Conservation (phyloP, 2,113 vertebrate species). For the Chloropsis cyanopogon region DNA sequence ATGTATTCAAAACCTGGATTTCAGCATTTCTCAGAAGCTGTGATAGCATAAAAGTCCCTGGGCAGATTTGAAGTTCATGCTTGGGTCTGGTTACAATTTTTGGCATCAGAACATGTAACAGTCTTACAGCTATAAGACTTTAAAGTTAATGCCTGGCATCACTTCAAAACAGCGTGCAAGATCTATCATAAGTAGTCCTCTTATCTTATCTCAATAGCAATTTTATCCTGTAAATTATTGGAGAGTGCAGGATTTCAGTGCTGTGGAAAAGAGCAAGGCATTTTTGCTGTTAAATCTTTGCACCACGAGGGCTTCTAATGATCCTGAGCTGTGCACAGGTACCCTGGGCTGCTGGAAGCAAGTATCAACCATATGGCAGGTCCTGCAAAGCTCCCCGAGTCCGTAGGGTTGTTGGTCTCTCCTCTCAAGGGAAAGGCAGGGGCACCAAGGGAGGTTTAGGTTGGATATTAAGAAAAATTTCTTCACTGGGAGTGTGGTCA, state of each 20-base stretch:
- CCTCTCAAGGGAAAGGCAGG: not conserved
- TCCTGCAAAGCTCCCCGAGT: not conserved
- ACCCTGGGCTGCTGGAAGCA: not conserved
- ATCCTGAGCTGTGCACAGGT: not conserved
- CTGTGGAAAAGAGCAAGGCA: constrained; percentile 7
- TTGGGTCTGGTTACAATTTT: constrained; percentile 60
- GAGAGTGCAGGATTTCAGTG: constrained; percentile 7
- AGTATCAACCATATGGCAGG: rapidly evolving
- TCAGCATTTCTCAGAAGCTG: constrained; percentile 16
- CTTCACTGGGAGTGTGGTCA: not conserved
- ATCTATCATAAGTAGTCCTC: constrained; percentile 62
- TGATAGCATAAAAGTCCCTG: constrained; percentile 11
- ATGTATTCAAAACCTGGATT: constrained; percentile 23
- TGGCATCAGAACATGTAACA: constrained; percentile 52
- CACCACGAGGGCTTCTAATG: not conserved
- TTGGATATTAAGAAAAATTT: not conserved
- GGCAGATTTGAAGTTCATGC: constrained; percentile 51
- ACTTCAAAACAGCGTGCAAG: constrained; percentile 61
- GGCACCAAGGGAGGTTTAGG: not conserved
- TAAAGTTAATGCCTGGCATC: constrained; percentile 61
- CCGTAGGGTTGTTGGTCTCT: rapidly evolving
- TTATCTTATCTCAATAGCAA: constrained; percentile 70
- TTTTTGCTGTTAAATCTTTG: not conserved
- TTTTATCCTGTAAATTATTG: constrained; percentile 57
- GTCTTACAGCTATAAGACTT: constrained; percentile 40